Evolutionary conservation across 1,140 invertebrate genomes (phyloP).

Genomic region (Hypothenemus hampei): DNA sequence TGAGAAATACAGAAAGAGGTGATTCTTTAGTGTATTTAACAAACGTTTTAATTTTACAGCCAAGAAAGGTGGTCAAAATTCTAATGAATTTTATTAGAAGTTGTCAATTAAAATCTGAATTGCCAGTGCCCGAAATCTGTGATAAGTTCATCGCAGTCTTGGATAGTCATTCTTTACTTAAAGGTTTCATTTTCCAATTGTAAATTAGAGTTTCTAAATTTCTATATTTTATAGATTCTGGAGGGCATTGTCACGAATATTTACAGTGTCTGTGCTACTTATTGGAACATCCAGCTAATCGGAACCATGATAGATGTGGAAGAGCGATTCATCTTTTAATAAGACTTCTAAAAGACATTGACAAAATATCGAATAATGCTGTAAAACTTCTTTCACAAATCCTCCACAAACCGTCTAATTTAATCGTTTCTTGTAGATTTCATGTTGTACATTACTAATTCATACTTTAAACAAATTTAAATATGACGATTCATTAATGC

Average conservation of each 20-base stretch:
- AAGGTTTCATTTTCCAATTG: constrained; percentile 9
- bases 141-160: constrained; percentile 33
- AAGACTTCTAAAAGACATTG: constrained; percentile 29
- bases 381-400: constrained; percentile 21
- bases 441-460: constrained; percentile 36
- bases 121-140: constrained; percentile 38
- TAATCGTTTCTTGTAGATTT: constrained; percentile 24
- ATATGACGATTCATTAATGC: constrained; percentile 35
- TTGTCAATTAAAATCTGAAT: constrained; percentile 34
- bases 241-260: constrained; percentile 29
- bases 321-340: constrained; percentile 32
- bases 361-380: constrained; percentile 20
- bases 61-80: constrained; percentile 38
- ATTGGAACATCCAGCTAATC: constrained; percentile 34
- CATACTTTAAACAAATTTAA: constrained; percentile 37
- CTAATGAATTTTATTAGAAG: constrained; percentile 38
- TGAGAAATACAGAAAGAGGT: constrained; percentile 37
- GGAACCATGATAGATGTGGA: constrained; percentile 28
- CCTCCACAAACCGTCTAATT: too few relatives aligned
- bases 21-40: constrained; percentile 34
- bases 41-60: constrained; percentile 32
- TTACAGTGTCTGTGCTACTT: constrained; percentile 37
- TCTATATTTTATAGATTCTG: constrained; percentile 28
- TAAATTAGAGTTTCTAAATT: background rate
- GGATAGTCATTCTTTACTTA: constrained; percentile 23